Conservation (phyloP, 2,888 invertebrate genomes). For the Glaucopsyche alexis region DNA sequence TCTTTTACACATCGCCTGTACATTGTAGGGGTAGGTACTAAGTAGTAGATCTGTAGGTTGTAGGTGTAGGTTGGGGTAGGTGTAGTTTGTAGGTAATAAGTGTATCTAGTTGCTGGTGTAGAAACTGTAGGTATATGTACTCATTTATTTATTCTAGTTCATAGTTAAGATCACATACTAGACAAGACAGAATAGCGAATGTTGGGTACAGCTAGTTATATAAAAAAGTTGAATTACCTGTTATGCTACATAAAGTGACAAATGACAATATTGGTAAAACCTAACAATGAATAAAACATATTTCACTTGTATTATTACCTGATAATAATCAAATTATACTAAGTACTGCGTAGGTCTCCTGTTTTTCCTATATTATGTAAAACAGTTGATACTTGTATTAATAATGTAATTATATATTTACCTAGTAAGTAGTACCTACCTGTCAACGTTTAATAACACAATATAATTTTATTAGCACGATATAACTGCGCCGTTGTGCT, state of each 20-base stretch:
- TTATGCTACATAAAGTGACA: background rate
- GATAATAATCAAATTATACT: background rate
- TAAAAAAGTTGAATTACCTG: too few relatives aligned
- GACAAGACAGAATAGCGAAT: too few relatives aligned
- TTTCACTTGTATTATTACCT: background rate
- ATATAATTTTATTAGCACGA: background rate
- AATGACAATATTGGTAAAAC: background rate
- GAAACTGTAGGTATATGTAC: too few relatives aligned
- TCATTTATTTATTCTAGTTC: too few relatives aligned
- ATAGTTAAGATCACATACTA: too few relatives aligned
- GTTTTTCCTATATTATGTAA: constrained; percentile 1
- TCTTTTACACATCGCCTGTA: too few relatives aligned
- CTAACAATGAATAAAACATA: background rate
- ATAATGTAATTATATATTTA: constrained; percentile 13
- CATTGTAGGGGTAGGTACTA: too few relatives aligned
- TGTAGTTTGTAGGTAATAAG: too few relatives aligned
- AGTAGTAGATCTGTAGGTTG: too few relatives aligned
- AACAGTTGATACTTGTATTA: background rate
- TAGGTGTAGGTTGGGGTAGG: too few relatives aligned
- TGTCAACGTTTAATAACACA: constrained; percentile 13
- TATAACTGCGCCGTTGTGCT: background rate
- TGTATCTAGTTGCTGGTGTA: too few relatives aligned
- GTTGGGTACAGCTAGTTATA: too few relatives aligned
- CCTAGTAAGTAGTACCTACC: background rate
- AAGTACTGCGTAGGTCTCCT: background rate